Evolutionary conservation across 2,888 invertebrate genomes (phyloP), one percentile per base, ranked within the genome.

Genomic region (Sinhomidia bicolor): DNA sequence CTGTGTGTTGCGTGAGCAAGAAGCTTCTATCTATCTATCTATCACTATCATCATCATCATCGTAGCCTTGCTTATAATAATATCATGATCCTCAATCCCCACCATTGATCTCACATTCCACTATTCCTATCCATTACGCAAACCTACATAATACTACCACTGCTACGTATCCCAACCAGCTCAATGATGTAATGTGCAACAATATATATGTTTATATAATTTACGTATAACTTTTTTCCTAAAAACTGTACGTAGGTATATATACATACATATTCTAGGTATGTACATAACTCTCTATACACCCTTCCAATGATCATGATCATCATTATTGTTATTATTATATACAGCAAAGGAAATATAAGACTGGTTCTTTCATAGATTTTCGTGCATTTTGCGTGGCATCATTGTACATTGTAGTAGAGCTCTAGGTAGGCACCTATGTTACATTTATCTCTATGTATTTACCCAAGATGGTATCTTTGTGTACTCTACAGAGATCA

Each of bases 1-100:
- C 41, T 41, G n/a, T 32, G 89, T 92, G 20, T 60, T 41, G n/a
- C 17, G 36, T 57, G 12, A 29, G 76, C 54, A 26, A 51, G 54
- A 29, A 17, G 47, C 17, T 76, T n/a, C 51, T 29, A 29, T 76
- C 26, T 26, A 47, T n/a, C n/a, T n/a, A n/a, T n/a, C n/a, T n/a
- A n/a, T n/a, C n/a, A n/a, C n/a, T n/a, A n/a, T n/a, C n/a, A n/a
- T n/a, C n/a, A n/a, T 47, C n/a, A 23, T 47, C 26, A 65, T 29
- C 36, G 7, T 74, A 47, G 4, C 23, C 32, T 10, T 71, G 41
- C 20, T 65, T 7, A 0, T 62, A 7, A 14, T 32, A 14, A 10
- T 68, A 32, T 26, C 26, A 60, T 68, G 32, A 68, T 68, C 41
- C 14, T 36, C 32, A 36, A 65, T 36, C 65, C 36, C 29, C 36